These are phyloP conservation scores for Apotomis capreana DNA, from an alignment of 2,888 invertebrate genomes.

Conservation along the genomic window DNA sequence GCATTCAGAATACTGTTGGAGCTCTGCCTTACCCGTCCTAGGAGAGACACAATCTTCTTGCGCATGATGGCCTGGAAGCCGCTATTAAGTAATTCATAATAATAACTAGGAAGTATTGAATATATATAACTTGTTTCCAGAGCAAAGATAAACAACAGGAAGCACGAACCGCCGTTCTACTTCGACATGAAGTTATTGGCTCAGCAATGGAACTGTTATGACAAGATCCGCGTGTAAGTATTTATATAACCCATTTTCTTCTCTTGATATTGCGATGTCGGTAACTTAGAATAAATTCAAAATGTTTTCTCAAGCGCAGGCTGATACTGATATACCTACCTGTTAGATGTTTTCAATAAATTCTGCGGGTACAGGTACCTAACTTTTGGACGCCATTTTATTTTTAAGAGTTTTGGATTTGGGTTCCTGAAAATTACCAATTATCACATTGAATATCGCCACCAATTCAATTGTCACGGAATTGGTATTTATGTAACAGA, in stretches of 20 bases:
- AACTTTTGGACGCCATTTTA: too few species aligned
- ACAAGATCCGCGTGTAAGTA: constrained; percentile 68
- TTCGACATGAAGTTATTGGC: constrained; percentile 71
- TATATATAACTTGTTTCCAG: constrained; percentile 53
- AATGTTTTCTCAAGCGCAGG: constrained; percentile 1
- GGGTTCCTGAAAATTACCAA: too few species aligned
- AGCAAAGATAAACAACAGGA: constrained; percentile 65
- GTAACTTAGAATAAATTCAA: constrained; percentile 6
- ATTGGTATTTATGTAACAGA: too few species aligned
- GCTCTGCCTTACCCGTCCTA: too few species aligned
- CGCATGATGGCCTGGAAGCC: too few species aligned
- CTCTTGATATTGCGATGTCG: constrained; percentile 4
- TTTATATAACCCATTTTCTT: constrained; percentile 27
- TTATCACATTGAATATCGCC: too few species aligned
- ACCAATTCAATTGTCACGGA: too few species aligned
- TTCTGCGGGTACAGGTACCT: too few species aligned
- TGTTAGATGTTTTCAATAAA: background rate
- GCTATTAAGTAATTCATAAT: background rate
- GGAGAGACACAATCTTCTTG: too few species aligned
- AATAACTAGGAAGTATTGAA: background rate
- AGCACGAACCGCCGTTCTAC: constrained; percentile 73
- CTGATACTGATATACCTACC: background rate
- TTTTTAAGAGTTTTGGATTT: too few species aligned
- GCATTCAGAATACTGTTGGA: too few species aligned
- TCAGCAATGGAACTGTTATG: constrained; percentile 76